A percentile compares a stretch with the other conserved stretches of the same genome.
phyloP scores from a whole-genome alignment of 2,797 vertebrate species.

The Tarsius wallacei region DNA sequence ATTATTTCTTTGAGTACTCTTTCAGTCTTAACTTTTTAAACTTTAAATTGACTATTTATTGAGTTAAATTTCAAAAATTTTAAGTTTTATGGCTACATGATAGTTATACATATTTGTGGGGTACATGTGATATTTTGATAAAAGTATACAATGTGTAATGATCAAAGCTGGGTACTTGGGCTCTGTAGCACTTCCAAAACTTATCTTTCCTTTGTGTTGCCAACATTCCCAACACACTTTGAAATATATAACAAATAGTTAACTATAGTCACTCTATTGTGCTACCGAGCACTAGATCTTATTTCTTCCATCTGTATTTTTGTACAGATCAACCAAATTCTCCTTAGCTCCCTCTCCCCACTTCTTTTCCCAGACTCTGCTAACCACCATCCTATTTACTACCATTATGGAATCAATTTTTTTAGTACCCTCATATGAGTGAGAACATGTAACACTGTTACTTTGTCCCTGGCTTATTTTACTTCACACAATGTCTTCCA shows the following conservation, averaged over 20 bases:
- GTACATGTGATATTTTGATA: background rate
- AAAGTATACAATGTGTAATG: background rate
- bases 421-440: too few relatives aligned
- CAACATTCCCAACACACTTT: background rate
- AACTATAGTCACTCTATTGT: background rate
- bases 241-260: background rate
- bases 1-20: slow-evolving; percentile 16
- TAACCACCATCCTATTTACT: background rate
- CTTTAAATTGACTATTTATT: background rate
- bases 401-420: too few relatives aligned
- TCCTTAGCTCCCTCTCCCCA: background rate
- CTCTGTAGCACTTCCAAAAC: background rate
- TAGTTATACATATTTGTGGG: background rate
- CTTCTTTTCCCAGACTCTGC: background rate
- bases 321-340: background rate
- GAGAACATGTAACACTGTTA: too few relatives aligned
- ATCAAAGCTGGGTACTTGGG: too few relatives aligned
- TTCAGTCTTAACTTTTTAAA: background rate
- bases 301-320: background rate
- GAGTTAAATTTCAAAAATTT: background rate
- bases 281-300: background rate
- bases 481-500: background rate
- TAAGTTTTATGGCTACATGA: background rate
- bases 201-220: background rate
- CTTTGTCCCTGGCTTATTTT: too few relatives aligned